These are phyloP conservation scores for Cynaeus angustus DNA, from an alignment of 2,888 invertebrate genomes.

Conservation along the genomic window DNA sequence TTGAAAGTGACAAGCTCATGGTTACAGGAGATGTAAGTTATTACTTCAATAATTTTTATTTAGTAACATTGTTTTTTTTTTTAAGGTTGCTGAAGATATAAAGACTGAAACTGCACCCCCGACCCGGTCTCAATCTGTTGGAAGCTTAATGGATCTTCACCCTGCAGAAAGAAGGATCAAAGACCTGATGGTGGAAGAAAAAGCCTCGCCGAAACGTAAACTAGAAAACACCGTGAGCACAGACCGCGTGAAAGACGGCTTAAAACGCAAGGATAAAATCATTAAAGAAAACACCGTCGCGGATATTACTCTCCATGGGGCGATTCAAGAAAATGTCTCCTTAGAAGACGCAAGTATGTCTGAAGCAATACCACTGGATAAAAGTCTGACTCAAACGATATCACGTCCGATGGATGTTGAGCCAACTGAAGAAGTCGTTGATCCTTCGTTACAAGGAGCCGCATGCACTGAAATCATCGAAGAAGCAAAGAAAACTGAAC, in stretches of 20 bases:
- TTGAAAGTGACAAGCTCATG: slow-evolving; percentile 83
- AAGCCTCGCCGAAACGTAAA: slow-evolving; percentile 82
- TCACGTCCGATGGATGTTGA: slow-evolving; percentile 66
- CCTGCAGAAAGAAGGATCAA: slow-evolving; percentile 84
- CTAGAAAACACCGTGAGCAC: slow-evolving; percentile 84
- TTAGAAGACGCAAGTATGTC: slow-evolving; percentile 64
- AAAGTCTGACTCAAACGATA: slow-evolving; percentile 66
- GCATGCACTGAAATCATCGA: slow-evolving; percentile 71
- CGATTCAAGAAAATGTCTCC: slow-evolving; percentile 60
- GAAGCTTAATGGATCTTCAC: slow-evolving; percentile 81
- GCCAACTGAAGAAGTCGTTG: slow-evolving; percentile 58
- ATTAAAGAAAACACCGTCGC: slow-evolving; percentile 70
- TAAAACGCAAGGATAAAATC: slow-evolving; percentile 79
- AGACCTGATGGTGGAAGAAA: slow-evolving; percentile 79
- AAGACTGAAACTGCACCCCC: slow-evolving; percentile 69
- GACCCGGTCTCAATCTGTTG: slow-evolving; percentile 79
- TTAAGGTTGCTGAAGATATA: slow-evolving; percentile 63
- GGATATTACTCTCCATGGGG: slow-evolving; percentile 67
- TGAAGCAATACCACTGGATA: slow-evolving; percentile 63
- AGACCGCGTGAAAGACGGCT: slow-evolving; percentile 74
- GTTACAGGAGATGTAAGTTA: slow-evolving; percentile 75
- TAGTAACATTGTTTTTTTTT: slow-evolving; percentile 13
- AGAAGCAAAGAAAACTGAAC: slow-evolving; percentile 69
- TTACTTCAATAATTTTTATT: neutral
- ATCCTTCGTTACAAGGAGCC: slow-evolving; percentile 68